Percentiles rank a stretch among this genome's conserved stretches.
These are phyloP conservation scores for Aleadryas rufinucha DNA, from an alignment of 2,113 vertebrate genomes.

Conservation along the genomic window DNA sequence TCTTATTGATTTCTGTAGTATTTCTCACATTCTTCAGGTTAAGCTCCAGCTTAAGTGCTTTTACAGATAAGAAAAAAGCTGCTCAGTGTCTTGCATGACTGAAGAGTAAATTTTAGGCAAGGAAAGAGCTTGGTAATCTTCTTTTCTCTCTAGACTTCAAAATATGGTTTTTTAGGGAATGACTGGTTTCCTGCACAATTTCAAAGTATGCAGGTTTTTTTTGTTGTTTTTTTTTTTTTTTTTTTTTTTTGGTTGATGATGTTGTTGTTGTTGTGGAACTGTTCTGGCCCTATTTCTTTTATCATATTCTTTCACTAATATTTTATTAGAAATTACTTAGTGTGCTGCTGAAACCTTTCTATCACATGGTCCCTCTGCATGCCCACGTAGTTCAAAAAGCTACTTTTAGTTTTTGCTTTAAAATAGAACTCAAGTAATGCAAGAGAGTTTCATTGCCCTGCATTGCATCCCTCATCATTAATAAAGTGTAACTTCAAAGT, in stretches of 20 bases:
- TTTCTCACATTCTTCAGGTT: not conserved
- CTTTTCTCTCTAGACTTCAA: not conserved
- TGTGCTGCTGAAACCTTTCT: not conserved
- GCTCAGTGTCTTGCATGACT: not conserved
- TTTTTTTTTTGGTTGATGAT: too few relatives aligned
- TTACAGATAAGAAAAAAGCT: not conserved
- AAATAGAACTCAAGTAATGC: not conserved
- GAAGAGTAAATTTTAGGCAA: not conserved
- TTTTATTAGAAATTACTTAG: not conserved
- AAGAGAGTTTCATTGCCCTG: not conserved
- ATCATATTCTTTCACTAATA: not conserved
- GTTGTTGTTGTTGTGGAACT: not conserved
- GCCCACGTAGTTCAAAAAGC: not conserved
- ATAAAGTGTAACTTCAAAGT: not conserved
- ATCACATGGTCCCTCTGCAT: not conserved
- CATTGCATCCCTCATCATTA: not conserved
- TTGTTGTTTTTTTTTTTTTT: not conserved
- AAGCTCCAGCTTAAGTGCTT: constrained; percentile 8
- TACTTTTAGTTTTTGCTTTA: not conserved
- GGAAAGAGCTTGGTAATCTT: not conserved
- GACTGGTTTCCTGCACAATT: not conserved
- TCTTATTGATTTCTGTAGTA: not conserved
- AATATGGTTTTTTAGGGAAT: not conserved
- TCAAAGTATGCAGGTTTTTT: not conserved
- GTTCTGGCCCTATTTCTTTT: not conserved